These are phyloP conservation scores for Pionites leucogaster DNA, from an alignment of 2,113 vertebrate genomes.

Conservation along the genomic window DNA sequence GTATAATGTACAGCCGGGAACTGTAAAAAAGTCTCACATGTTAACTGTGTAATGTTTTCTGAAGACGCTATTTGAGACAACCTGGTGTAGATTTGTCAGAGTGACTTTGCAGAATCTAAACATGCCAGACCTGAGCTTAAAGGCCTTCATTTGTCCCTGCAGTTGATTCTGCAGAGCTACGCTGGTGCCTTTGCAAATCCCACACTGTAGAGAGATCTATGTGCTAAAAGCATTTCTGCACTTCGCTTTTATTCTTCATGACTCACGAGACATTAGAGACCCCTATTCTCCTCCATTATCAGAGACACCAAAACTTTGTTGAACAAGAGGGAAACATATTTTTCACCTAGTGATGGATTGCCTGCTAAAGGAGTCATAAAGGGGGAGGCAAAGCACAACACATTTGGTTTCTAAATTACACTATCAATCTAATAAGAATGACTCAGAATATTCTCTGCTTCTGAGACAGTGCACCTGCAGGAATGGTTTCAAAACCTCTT, in stretches of 20 bases:
- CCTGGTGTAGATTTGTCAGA: neutral
- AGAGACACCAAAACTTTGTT: neutral
- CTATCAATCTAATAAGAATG: neutral
- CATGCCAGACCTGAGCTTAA: neutral
- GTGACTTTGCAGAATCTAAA: neutral
- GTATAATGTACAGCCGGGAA: neutral
- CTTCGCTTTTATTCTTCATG: neutral
- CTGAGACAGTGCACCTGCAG: neutral
- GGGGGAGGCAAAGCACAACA: neutral
- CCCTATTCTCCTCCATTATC: neutral
- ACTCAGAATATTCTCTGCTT: neutral
- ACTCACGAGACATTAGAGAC: neutral
- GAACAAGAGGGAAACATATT: neutral
- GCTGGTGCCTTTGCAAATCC: neutral
- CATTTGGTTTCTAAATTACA: neutral
- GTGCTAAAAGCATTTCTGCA: neutral
- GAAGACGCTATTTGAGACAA: neutral
- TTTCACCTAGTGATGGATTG: neutral
- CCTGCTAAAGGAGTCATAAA: neutral
- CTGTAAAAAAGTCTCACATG: neutral
- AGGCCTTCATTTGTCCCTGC: neutral
- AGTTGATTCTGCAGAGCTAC: neutral
- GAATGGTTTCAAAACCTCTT: neutral
- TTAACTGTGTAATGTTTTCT: neutral
- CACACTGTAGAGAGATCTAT: fast-evolving